Conservation (phyloP, 2,888 invertebrate genomes). For the Teinopalpus imperialis region DNA sequence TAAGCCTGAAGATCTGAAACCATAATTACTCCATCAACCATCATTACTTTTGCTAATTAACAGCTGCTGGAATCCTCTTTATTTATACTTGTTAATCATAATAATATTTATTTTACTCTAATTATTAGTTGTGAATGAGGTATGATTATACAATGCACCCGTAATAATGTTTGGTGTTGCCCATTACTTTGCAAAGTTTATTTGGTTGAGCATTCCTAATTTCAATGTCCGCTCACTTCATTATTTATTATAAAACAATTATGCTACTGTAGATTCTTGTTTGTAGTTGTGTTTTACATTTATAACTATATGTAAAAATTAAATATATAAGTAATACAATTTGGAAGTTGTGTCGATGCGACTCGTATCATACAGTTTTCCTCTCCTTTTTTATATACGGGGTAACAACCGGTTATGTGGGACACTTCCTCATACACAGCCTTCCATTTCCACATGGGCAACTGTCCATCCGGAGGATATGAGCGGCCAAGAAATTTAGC, state of each 20-base stretch:
- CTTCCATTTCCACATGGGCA: too few species aligned
- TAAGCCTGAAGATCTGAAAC: slow-evolving; percentile 52
- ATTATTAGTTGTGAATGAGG: slow-evolving; percentile 4
- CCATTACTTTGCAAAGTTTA: slow-evolving; percentile 21
- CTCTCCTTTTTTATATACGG: too few species aligned
- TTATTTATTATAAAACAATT: slow-evolving; percentile 6
- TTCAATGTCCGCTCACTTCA: slow-evolving; percentile 7
- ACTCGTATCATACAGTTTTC: too few species aligned
- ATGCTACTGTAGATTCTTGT: slow-evolving; percentile 9
- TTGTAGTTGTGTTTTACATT: slow-evolving; percentile 12
- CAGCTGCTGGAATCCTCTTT: slow-evolving; percentile 4
- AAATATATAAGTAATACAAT: background rate
- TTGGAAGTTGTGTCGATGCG: too few species aligned
- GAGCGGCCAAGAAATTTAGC: too few species aligned
- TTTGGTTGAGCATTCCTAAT: slow-evolving; percentile 19
- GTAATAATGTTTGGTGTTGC: slow-evolving; percentile 2
- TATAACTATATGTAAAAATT: too few species aligned
- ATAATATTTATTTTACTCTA: slow-evolving; percentile 1
- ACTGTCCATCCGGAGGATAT: too few species aligned
- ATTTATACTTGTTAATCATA: background rate
- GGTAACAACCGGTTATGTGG: too few species aligned
- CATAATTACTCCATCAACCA: slow-evolving; percentile 13
- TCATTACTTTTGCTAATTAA: slow-evolving; percentile 34
- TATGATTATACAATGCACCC: slow-evolving; percentile 11
- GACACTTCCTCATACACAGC: too few species aligned